Percentiles rank a stretch among this genome's conserved stretches.
phyloP scores from a whole-genome alignment of 2,888 invertebrate genomes.

The Argynnis bischoffii region DNA sequence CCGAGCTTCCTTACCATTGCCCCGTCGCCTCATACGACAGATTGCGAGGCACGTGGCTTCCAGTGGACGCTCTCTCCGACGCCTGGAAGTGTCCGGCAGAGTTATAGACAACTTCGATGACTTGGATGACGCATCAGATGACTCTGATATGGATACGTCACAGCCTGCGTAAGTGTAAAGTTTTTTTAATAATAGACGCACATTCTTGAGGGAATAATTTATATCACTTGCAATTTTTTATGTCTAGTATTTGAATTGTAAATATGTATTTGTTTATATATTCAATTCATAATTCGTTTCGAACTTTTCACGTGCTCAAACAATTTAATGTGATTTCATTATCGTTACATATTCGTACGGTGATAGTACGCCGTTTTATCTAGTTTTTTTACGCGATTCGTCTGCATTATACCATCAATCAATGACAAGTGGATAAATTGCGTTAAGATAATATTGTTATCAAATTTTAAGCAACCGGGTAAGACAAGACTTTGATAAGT shows the following conservation, averaged over 20 bases:
- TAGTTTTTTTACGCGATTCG: constrained; percentile 26
- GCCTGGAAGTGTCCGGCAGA: constrained; percentile 76
- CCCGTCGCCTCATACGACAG: constrained; percentile 74
- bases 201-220: no score
- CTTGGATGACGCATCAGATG: constrained; percentile 70
- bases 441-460: constrained; percentile 49
- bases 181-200: not conserved
- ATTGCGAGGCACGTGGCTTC: constrained; percentile 78
- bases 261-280: no score
- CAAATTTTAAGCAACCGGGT: constrained; percentile 66
- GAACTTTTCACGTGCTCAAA: not conserved
- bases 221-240: not conserved
- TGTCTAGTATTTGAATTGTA: no score
- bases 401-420: constrained; percentile 54
- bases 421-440: constrained; percentile 50
- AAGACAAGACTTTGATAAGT: constrained; percentile 52
- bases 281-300: not conserved
- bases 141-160: constrained; percentile 70
- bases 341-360: constrained; percentile 15
- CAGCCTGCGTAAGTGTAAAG: constrained; percentile 67
- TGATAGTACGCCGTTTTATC: constrained; percentile 24
- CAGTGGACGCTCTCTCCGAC: constrained; percentile 75
- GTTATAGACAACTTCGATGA: constrained; percentile 80
- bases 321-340: not conserved
- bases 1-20: constrained; percentile 78